Conservation (phyloP, 1,140 invertebrate genomes). For the Ooceraea biroi region DNA sequence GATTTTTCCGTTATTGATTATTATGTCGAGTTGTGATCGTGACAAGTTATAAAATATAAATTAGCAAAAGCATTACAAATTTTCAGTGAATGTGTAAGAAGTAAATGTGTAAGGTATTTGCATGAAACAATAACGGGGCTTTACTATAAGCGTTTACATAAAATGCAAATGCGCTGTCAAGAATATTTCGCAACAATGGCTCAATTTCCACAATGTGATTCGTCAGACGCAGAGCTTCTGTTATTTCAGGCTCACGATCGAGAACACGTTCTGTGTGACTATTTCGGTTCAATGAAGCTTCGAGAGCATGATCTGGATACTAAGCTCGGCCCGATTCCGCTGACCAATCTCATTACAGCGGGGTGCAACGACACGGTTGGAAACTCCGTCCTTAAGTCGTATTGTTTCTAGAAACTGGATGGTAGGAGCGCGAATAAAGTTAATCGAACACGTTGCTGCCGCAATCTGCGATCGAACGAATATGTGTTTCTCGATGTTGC, state of each 20-base stretch:
- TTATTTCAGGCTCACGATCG: slow-evolving; percentile 60
- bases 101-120: too few relatives aligned
- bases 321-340: slow-evolving; percentile 48
- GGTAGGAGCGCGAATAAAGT: slow-evolving; percentile 20
- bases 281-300: slow-evolving; percentile 66
- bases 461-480: not conserved
- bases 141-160: too few relatives aligned
- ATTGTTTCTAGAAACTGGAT: slow-evolving; percentile 43
- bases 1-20: too few relatives aligned
- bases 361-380: slow-evolving; percentile 59
- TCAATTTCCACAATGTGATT: slow-evolving; percentile 9
- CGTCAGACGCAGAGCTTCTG: slow-evolving; percentile 25
- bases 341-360: slow-evolving; percentile 69
- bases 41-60: too few relatives aligned
- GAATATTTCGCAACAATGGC: slow-evolving; percentile 24
- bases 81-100: too few relatives aligned
- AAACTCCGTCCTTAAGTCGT: slow-evolving; percentile 56
- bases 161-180: not conserved
- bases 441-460: slow-evolving; percentile 25
- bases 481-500: not conserved
- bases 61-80: too few relatives aligned
- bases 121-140: too few relatives aligned
- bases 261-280: slow-evolving; percentile 64
- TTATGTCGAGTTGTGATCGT: too few relatives aligned
- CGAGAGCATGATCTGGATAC: slow-evolving; percentile 56